These are phyloP conservation scores for Tamias sibiricus DNA, from an alignment of 2,113 vertebrate genomes.

Conservation along the genomic window DNA sequence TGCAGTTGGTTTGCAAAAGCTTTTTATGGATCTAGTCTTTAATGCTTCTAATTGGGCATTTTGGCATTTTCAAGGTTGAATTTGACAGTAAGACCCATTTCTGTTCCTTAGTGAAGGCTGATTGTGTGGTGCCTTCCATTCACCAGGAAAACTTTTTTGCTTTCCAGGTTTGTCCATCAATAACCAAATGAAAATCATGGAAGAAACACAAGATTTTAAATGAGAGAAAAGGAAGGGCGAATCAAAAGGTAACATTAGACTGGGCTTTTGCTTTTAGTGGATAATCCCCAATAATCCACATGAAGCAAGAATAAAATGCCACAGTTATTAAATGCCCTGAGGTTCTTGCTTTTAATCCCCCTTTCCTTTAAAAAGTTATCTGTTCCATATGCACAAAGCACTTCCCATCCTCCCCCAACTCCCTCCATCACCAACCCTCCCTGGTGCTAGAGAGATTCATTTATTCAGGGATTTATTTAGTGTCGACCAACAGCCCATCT, in stretches of 20 bases:
- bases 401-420: background rate
- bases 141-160: background rate
- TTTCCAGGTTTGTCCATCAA: background rate
- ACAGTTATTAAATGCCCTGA: conserved; percentile 67
- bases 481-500: conserved; percentile 69
- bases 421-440: background rate
- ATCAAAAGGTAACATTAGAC: conserved; percentile 33
- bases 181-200: conserved; percentile 13
- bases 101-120: conserved; percentile 23
- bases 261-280: conserved; percentile 48
- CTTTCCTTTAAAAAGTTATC: conserved; percentile 70
- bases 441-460: conserved; percentile 47
- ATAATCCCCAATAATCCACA: conserved; percentile 71
- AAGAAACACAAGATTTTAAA: conserved; percentile 46
- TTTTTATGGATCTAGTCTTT: background rate
- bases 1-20: background rate
- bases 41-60: conserved; percentile 29
- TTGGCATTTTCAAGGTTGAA: background rate
- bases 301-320: conserved; percentile 58
- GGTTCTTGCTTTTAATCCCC: conserved; percentile 60
- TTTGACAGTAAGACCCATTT: background rate
- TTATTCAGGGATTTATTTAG: conserved; percentile 74
- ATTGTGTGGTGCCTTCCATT: background rate
- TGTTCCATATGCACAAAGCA: conserved; percentile 45
- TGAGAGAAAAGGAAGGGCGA: conserved; percentile 28